phyloP scores from a whole-genome alignment of 2,113 vertebrate genomes.

The Felis chaus region DNA sequence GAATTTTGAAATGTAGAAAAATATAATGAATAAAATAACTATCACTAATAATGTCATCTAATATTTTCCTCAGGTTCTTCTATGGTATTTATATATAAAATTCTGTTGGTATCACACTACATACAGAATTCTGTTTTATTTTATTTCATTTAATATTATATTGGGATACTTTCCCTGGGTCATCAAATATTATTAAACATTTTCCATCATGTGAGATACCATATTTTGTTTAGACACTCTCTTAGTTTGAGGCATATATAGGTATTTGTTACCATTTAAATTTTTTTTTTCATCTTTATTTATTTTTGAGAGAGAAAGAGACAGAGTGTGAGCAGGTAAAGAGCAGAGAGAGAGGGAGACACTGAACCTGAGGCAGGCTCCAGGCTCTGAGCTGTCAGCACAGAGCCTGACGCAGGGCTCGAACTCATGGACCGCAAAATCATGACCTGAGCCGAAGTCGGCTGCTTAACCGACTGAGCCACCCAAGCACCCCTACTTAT shows the following conservation, averaged over 20 bases:
- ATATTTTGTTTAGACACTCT: not conserved
- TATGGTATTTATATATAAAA: not conserved
- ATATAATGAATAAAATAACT: not conserved
- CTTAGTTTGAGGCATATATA: not conserved
- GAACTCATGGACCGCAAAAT: too few species aligned
- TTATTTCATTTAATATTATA: slow-evolving; percentile 1
- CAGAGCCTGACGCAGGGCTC: too few species aligned
- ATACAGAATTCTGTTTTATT: not conserved
- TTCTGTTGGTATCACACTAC: not conserved
- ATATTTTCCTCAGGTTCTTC: not conserved
- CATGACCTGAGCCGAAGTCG: too few species aligned
- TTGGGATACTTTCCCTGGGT: not conserved
- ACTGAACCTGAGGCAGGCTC: too few species aligned
- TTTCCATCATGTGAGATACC: not conserved
- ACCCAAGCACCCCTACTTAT: not conserved
- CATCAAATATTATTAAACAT: slow-evolving; percentile 9
- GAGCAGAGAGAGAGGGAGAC: too few species aligned
- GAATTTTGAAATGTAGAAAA: not conserved
- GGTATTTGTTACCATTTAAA: not conserved
- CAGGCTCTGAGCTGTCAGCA: too few species aligned
- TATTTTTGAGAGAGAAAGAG: too few species aligned
- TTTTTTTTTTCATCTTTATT: too few species aligned
- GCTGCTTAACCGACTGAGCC: too few species aligned
- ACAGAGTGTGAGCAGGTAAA: too few species aligned
- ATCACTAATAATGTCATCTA: not conserved